phyloP scores from a whole-genome alignment of 2,797 vertebrate species.

The Poeciliopsis infans region DNA sequence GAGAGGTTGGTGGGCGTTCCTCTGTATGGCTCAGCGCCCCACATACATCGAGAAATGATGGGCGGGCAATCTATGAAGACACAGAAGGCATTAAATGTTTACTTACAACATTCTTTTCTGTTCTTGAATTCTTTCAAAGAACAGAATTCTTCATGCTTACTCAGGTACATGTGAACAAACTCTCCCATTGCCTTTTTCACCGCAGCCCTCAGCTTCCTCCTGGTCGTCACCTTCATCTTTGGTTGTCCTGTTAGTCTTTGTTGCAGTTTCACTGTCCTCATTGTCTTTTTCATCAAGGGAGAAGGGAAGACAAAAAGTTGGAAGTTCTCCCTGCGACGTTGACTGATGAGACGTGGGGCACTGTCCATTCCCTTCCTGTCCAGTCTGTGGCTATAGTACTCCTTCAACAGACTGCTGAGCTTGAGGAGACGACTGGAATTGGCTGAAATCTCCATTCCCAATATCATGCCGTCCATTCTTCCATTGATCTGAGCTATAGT shows the following conservation, averaged over 20 bases:
- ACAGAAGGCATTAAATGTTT: constrained; percentile 23
- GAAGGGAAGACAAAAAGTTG: constrained; percentile 29
- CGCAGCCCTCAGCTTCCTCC: constrained; percentile 45
- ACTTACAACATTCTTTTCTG: neutral
- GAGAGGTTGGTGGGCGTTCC: constrained; percentile 80
- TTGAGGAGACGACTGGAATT: constrained; percentile 13
- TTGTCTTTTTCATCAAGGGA: constrained; percentile 72
- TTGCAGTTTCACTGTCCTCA: constrained; percentile 58
- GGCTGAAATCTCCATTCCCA: constrained; percentile 73
- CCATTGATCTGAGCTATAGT: constrained; percentile 84
- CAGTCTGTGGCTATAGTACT: constrained; percentile 81
- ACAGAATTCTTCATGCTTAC: constrained; percentile 62
- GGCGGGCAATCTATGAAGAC: constrained; percentile 83
- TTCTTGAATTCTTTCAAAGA: neutral
- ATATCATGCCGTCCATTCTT: constrained; percentile 85
- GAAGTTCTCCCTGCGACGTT: constrained; percentile 78
- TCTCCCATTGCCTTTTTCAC: constrained; percentile 69
- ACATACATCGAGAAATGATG: constrained; percentile 88
- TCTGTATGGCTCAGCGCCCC: constrained; percentile 84
- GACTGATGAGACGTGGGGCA: constrained; percentile 66
- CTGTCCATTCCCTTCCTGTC: constrained; percentile 54
- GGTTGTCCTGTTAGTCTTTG: constrained; percentile 42
- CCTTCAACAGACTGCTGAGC: constrained; percentile 78
- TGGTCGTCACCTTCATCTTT: constrained; percentile 28
- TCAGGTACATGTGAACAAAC: constrained; percentile 80